Percentiles rank a stretch among this genome's conserved stretches.
Evolutionary conservation across 2,888 invertebrate species (phyloP).

Genomic region (Sarcophaga carnaria): DNA sequence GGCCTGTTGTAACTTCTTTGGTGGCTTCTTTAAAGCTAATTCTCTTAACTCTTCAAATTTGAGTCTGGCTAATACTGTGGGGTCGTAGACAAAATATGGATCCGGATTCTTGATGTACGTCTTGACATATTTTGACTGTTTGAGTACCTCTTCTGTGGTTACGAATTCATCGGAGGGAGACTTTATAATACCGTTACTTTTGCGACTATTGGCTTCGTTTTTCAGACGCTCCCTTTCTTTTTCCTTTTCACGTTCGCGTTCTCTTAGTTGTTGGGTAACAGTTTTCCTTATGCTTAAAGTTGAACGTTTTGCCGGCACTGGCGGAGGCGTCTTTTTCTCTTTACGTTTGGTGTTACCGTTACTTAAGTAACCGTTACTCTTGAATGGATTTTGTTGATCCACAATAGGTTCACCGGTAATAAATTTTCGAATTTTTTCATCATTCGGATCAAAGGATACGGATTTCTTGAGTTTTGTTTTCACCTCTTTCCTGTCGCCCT

Average conservation of each 20-base stretch:
- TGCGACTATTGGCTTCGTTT: constrained; percentile 71
- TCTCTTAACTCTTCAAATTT: constrained; percentile 79
- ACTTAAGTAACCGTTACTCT: constrained; percentile 71
- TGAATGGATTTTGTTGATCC: constrained; percentile 81
- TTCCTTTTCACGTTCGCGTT: constrained; percentile 73
- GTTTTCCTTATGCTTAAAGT: constrained; percentile 76
- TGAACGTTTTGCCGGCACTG: constrained; percentile 77
- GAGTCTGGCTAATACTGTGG: constrained; percentile 78
- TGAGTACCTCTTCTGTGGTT: constrained; percentile 81
- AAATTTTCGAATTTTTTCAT: constrained; percentile 80
- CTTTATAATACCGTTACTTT: constrained; percentile 69
- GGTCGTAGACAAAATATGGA: constrained; percentile 81
- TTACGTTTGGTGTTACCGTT: constrained; percentile 59
- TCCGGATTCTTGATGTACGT: constrained; percentile 82
- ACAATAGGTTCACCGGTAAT: constrained; percentile 80
- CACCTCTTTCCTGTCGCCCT: constrained; percentile 37
- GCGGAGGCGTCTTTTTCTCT: constrained; percentile 76
- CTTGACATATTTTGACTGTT: constrained; percentile 81
- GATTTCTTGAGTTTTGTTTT: constrained; percentile 76
- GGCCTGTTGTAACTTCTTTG: constrained; percentile 72
- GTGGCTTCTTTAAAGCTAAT: constrained; percentile 73
- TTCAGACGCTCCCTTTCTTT: constrained; percentile 74
- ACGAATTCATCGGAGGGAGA: constrained; percentile 76
- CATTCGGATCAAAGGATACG: constrained; percentile 79
- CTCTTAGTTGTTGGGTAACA: constrained; percentile 74